Percentiles rank a stretch among this genome's conserved stretches.
Evolutionary conservation across 2,797 vertebrate genomes (phyloP).

Genomic region (Gymnopithys bicolor): DNA sequence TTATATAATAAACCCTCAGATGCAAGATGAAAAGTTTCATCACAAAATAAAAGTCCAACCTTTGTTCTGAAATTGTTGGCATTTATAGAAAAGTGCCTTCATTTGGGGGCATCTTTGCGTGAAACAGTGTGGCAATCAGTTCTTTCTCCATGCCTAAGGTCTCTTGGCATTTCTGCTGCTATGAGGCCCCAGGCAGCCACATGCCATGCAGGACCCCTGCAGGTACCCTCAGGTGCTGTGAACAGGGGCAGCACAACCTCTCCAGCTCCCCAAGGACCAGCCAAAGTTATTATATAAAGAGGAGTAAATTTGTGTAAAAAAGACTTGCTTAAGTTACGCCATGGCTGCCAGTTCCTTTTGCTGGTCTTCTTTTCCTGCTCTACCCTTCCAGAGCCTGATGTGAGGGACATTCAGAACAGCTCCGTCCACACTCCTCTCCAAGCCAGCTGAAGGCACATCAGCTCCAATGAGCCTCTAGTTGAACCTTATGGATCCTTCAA

Average conservation of each 20-base stretch:
- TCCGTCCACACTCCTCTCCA: neutral
- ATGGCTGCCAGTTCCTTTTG: neutral
- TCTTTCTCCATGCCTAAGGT: neutral
- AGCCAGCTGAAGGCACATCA: neutral
- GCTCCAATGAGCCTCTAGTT: neutral
- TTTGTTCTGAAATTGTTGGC: conserved; percentile 8
- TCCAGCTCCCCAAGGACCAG: neutral
- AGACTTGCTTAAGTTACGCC: conserved; percentile 47
- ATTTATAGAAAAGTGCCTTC: neutral
- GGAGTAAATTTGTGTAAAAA: conserved; percentile 30
- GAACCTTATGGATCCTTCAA: neutral
- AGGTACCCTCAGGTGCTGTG: neutral
- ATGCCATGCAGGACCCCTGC: fast-evolving
- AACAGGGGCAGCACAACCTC: neutral
- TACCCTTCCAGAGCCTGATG: neutral
- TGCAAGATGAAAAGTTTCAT: neutral
- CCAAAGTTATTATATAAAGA: conserved; percentile 24
- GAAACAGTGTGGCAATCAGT: neutral
- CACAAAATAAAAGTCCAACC: neutral
- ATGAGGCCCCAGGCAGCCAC: fast-evolving
- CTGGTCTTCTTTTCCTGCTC: neutral
- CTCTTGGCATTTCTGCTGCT: neutral
- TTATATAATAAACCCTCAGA: neutral
- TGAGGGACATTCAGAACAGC: neutral
- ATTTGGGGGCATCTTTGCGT: neutral